These are phyloP conservation scores for Limnothrissa miodon DNA, from an alignment of 2,113 vertebrate genomes.

Conservation along the genomic window DNA sequence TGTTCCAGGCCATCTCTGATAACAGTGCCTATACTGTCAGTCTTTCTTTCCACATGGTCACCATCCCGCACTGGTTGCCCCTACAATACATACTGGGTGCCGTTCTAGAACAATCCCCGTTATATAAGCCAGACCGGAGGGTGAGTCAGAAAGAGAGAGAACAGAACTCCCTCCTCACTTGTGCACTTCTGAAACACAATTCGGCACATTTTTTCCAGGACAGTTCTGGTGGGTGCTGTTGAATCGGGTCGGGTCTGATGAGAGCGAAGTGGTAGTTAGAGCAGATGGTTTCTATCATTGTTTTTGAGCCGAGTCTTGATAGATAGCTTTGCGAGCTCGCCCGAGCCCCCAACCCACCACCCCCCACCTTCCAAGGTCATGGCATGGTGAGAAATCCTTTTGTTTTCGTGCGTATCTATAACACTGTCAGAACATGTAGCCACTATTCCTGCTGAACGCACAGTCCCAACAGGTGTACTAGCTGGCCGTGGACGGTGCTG, in stretches of 20 bases:
- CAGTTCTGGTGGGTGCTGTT: neutral
- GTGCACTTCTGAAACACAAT: neutral
- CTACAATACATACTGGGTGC: neutral
- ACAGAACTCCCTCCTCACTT: neutral
- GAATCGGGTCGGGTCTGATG: neutral
- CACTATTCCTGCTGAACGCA: neutral
- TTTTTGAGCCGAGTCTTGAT: slow-evolving; percentile 18
- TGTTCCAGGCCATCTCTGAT: neutral
- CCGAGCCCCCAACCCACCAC: neutral
- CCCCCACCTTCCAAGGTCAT: neutral
- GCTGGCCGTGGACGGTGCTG: neutral
- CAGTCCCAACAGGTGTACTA: neutral
- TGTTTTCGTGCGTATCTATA: neutral
- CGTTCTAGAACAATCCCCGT: neutral
- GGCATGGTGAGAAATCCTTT: neutral
- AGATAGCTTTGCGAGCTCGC: slow-evolving; percentile 20
- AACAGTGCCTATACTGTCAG: neutral
- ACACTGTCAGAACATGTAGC: neutral
- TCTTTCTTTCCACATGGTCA: neutral
- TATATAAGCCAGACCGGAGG: neutral
- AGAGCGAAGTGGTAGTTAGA: neutral
- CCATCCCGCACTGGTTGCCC: neutral
- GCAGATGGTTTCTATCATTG: neutral
- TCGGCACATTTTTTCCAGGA: neutral
- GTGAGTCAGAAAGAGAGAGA: neutral